Base-by-base conservation (phyloP, 2,888 invertebrate species). In the Cryptus viduatorius region DNA sequence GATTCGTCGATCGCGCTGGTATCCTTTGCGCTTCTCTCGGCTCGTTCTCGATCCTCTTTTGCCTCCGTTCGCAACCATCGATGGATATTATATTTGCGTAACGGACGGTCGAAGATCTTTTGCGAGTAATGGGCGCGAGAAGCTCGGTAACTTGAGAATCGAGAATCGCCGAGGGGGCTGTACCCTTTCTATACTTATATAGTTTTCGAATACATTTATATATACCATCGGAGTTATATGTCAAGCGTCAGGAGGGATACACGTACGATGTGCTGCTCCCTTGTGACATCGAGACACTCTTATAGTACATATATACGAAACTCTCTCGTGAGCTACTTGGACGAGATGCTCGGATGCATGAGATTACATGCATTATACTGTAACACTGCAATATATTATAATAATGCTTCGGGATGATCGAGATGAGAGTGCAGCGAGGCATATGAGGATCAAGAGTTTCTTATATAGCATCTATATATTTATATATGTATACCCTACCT, bases 211-310 rank as follows among this genome's bases (percentile, higher is more conserved):
- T 53, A 53, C 53, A 19, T 19, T 19, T 71, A 50, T 29, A 71
- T 56, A 19, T 19, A 42, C 19, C 56, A 37, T 10, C 37, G 37
- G 16, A 37, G 48, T 12, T 46, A 73, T 8, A 46, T 16, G 37
- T 19, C 48, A 48, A 31, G 46, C 10, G 37, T 37, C 24, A 24
- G 56, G 24, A 16, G 56, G 24, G 3, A 56, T 37, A 37, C 37
- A 24, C 56, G 24, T 12, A 64, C 61, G 24, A 59, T 72, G 61
- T 64, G 48, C 31, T 46, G 59, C 29, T 68, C 56, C 80, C 83
- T 84, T 82, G 76, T 87, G 86, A 86, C 87, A 88, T 85, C 87
- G 83, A 84, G 86, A 88, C 82, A 82, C 68, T 85, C 65, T 37
- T 37, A 8, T 8, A 37, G 83, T 83, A 83, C 81, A 77, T 68